Conservation (phyloP, 1,140 invertebrate genomes). For the Pteromalus puparum region DNA sequence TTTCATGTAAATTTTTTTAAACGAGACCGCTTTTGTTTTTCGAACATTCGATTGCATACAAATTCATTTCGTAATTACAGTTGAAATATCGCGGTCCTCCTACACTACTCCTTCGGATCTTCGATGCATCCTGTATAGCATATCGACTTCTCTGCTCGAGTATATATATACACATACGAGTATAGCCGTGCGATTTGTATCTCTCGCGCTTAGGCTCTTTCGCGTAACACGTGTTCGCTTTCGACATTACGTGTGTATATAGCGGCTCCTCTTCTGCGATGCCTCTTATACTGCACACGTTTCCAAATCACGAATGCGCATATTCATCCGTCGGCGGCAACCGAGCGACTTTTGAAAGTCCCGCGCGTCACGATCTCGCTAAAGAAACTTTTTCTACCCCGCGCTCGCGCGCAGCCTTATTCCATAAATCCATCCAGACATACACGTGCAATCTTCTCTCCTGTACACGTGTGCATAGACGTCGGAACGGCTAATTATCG, state of each 20-base stretch:
- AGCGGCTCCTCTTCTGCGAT: neutral
- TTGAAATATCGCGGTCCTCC: neutral
- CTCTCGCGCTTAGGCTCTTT: too few relatives aligned
- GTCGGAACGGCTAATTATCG: neutral
- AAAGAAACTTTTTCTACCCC: neutral
- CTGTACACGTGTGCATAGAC: neutral
- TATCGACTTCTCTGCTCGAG: neutral
- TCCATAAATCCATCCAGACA: neutral
- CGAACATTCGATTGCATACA: too few relatives aligned
- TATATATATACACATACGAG: neutral
- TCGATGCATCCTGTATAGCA: too few relatives aligned
- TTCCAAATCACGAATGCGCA: conserved; percentile 12
- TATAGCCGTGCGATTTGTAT: neutral
- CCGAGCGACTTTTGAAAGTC: conserved; percentile 15
- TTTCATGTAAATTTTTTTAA: conserved; percentile 48
- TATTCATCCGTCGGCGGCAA: neutral
- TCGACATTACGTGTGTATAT: neutral
- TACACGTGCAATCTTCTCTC: neutral
- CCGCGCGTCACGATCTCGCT: conserved; percentile 10
- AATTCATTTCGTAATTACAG: neutral
- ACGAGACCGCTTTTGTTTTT: neutral
- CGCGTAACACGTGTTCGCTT: conserved; percentile 10
- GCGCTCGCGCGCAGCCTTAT: neutral
- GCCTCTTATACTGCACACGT: neutral
- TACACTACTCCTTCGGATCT: neutral